Evolutionary conservation across 2,113 vertebrate genomes (phyloP), one percentile per base, ranked within the genome.

Genomic region (Symphodus melops): DNA sequence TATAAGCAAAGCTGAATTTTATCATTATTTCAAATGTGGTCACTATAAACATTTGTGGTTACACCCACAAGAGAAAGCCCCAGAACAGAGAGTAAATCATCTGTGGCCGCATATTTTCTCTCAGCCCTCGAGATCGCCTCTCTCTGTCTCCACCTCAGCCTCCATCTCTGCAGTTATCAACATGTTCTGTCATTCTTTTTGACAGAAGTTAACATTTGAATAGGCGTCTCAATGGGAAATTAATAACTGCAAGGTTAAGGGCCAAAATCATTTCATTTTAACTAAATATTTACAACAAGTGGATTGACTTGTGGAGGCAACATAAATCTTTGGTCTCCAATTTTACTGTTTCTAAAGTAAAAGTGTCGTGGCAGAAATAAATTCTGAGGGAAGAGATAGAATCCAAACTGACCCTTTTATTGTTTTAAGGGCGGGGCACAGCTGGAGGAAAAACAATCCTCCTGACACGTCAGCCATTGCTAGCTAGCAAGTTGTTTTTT

Each of bases 1-100:
- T 66, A 59, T 66, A 59, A 88, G 72, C 55, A 81, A 57, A 76
- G 63, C 14, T 51, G 46, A 48, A 53, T 64, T 77, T 58, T 72
- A 61, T 54, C 75, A 84, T 85, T 33, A 62, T 75, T 82, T 71
- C 16, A 77, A 52, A 86, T 83, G 82, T 88, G 79, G 86, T 90
- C 73, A 85, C 53, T 68, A 21, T 62, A 77, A 89, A 90, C 78
- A 84, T 85, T 86, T 86, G 85, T 53, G 75, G 68, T 82, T 56
- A 86, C 85, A 75, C 75, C 79, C 86, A 76, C 37, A 58, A 52
- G 57, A 78, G 46, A 79, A 66, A 61, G 42, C 64, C 37, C 75
- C 57, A 60, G 16, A 62, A 52, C 55, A 62, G 48, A 49, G 19
- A 48, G 59, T 72, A 72, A 66, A 69, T 81, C 64, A 68, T 75